A percentile compares a stretch with the other conserved stretches of the same genome.
These are phyloP conservation scores for Menidia menidia DNA, from an alignment of 2,797 vertebrate genomes.

Conservation along the genomic window DNA sequence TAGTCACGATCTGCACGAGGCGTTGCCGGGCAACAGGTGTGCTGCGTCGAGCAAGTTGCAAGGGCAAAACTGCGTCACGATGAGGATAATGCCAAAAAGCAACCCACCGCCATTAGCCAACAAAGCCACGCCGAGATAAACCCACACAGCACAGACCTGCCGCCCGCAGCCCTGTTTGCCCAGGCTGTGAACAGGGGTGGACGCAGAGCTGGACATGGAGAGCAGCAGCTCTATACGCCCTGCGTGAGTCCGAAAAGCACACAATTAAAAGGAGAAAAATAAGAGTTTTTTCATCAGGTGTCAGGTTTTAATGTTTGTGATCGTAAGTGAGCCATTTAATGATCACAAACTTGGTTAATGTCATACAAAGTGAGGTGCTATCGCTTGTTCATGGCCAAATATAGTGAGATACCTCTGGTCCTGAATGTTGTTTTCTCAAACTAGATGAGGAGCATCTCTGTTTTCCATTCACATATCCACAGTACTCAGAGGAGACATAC, in stretches of 20 bases:
- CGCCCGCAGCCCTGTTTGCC: slow-evolving; percentile 35
- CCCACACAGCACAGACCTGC: slow-evolving; percentile 19
- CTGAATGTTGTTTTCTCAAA: not conserved
- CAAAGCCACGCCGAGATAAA: slow-evolving; percentile 45
- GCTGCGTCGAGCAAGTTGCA: slow-evolving; percentile 27
- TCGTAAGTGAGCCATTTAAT: not conserved
- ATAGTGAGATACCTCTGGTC: not conserved
- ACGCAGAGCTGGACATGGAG: slow-evolving; percentile 1
- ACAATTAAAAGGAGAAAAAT: slow-evolving; percentile 4
- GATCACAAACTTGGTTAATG: not conserved
- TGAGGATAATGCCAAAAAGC: slow-evolving; percentile 30
- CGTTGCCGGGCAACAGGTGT: slow-evolving; percentile 60
- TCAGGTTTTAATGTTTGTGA: not conserved
- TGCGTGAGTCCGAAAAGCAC: not conserved
- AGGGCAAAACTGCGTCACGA: slow-evolving; percentile 48
- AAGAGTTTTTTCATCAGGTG: not conserved
- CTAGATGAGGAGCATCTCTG: not conserved
- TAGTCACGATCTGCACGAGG: slow-evolving; percentile 21
- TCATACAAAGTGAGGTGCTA: not conserved
- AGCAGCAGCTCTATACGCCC: not conserved
- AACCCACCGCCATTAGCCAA: slow-evolving; percentile 45
- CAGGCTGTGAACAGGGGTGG: slow-evolving; percentile 16
- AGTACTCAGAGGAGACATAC: not conserved
- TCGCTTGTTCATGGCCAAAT: not conserved
- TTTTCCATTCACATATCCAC: not conserved